Evolutionary conservation across 2,113 vertebrate species (phyloP).

Genomic region (Lipophrys pholis): DNA sequence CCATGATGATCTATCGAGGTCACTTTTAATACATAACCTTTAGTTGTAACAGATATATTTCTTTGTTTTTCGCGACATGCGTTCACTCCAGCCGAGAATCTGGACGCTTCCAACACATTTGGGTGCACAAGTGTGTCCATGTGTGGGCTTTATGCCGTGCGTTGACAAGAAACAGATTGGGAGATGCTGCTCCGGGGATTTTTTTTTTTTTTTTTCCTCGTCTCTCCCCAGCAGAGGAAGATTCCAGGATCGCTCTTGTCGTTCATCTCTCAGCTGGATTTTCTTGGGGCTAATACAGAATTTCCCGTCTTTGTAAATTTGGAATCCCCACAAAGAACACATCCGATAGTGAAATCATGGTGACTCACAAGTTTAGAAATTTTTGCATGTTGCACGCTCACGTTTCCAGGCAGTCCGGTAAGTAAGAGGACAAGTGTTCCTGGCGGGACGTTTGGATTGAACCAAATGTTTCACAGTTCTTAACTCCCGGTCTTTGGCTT

Average conservation of each 20-base stretch:
- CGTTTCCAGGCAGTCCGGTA: background rate
- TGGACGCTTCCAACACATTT: too few relatives aligned
- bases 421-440: background rate
- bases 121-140: background rate
- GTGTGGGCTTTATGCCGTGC: conserved; percentile 13
- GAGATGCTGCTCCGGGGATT: conserved; percentile 9
- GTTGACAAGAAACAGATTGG: conserved; percentile 41
- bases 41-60: too few relatives aligned
- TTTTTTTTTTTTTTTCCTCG: conserved; percentile 4
- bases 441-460: background rate
- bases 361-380: too few relatives aligned
- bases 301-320: conserved; percentile 11
- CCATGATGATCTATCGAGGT: too few relatives aligned
- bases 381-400: too few relatives aligned
- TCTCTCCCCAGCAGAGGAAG: conserved; percentile 4
- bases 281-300: background rate
- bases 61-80: too few relatives aligned
- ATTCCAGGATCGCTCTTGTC: conserved; percentile 28
- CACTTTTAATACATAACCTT: too few relatives aligned
- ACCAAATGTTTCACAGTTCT: background rate
- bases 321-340: background rate
- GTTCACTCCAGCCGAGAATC: too few relatives aligned
- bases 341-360: background rate
- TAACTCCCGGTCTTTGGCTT: background rate
- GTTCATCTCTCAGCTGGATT: conserved; percentile 13